These are phyloP conservation scores for Araneus ventricosus DNA, from an alignment of 1,140 invertebrate genomes.

Conservation along the genomic window DNA sequence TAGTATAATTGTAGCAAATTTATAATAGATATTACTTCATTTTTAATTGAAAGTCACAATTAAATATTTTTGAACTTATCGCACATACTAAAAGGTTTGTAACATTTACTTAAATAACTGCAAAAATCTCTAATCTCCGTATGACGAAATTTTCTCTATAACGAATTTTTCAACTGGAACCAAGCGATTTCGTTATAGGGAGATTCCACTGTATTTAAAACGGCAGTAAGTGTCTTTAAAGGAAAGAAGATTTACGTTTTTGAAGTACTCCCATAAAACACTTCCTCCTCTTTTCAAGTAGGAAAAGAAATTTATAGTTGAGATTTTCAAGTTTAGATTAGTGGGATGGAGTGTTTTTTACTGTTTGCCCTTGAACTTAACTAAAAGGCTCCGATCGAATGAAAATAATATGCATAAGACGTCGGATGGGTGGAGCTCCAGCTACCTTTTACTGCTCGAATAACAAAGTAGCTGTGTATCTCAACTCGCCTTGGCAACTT, in stretches of 20 bases:
- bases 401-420: not conserved
- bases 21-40: no score
- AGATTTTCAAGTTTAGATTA: not conserved
- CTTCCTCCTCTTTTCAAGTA: not conserved
- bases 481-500: not conserved
- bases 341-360: not conserved
- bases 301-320: not conserved
- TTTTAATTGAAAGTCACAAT: no score
- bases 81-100: no score
- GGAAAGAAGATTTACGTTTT: not conserved
- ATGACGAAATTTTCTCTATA: no score
- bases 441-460: slow-evolving; percentile 13
- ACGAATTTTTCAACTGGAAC: no score
- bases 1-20: no score
- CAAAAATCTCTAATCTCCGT: no score
- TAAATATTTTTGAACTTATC: no score
- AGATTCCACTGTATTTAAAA: no score
- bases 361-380: slow-evolving; percentile 22
- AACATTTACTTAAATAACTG: no score
- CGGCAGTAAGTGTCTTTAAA: not conserved
- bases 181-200: no score
- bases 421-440: not conserved
- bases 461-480: not conserved
- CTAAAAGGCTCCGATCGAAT: not conserved
- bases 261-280: not conserved